phyloP scores from a whole-genome alignment of 1,140 invertebrate genomes.

The Papilio glaucus region DNA sequence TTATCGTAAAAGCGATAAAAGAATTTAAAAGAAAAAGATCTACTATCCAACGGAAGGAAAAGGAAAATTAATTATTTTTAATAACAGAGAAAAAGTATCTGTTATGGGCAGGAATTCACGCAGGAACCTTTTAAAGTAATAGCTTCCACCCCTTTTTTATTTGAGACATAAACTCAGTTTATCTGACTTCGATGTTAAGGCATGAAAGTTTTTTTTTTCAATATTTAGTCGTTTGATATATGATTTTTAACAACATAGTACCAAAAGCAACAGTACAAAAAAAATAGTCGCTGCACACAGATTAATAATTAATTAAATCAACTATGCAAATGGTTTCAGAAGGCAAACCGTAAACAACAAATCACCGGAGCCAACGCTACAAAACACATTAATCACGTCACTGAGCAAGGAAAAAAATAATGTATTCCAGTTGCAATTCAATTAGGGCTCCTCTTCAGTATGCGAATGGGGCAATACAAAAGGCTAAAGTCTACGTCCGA shows the following conservation, averaged over 20 bases:
- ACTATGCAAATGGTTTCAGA: not conserved
- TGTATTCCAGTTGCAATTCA: constrained; percentile 32
- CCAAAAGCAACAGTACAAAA: too few species aligned
- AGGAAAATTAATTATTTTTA: not conserved
- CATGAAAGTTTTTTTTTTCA: too few species aligned
- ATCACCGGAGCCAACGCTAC: not conserved
- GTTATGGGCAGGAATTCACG: too few species aligned
- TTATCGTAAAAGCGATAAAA: constrained; percentile 1
- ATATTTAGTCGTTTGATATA: too few species aligned
- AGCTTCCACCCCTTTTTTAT: too few species aligned
- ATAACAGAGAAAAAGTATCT: too few species aligned
- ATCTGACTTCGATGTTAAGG: too few species aligned
- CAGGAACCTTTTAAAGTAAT: too few species aligned
- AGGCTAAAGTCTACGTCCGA: constrained; percentile 11
- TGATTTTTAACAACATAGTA: too few species aligned
- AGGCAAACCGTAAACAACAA: constrained; percentile 10
- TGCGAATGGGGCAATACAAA: constrained; percentile 23
- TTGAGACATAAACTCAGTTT: too few species aligned
- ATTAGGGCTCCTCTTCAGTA: not conserved
- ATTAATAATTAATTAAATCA: not conserved
- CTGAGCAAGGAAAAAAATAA: constrained; percentile 25
- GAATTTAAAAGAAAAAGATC: constrained; percentile 4
- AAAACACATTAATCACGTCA: constrained; percentile 29
- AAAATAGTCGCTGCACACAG: not conserved
- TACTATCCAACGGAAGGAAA: not conserved